Evolutionary conservation across 2,113 vertebrate species (phyloP).

Genomic region (Callorhinus ursinus): DNA sequence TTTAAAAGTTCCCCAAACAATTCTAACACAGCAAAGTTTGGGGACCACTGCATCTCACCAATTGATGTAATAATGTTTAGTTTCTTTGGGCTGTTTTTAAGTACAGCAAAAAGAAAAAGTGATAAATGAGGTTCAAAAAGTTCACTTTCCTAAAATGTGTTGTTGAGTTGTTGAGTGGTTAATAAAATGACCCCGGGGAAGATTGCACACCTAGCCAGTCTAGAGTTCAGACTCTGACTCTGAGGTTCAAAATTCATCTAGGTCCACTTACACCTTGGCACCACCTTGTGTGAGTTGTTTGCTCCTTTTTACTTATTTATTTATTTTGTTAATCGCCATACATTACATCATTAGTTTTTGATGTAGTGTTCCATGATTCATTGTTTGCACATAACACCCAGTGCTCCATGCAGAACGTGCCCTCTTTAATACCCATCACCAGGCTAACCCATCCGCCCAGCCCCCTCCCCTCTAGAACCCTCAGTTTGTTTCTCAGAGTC

Average conservation of each 20-base stretch:
- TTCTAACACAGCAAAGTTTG: neutral
- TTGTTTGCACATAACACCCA: no score
- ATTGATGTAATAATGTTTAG: neutral
- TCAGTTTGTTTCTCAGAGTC: no score
- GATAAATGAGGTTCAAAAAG: neutral
- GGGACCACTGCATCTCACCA: neutral
- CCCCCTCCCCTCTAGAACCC: no score
- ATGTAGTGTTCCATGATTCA: no score
- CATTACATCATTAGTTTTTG: no score
- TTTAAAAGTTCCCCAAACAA: neutral
- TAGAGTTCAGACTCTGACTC: neutral
- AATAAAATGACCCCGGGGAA: neutral
- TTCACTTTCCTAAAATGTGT: neutral
- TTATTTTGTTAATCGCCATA: no score
- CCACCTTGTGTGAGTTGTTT: neutral
- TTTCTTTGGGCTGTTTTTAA: neutral
- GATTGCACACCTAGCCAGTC: neutral
- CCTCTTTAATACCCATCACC: no score
- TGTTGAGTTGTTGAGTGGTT: neutral
- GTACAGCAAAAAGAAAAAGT: neutral
- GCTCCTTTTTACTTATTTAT: neutral
- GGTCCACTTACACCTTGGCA: accelerated
- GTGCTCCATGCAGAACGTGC: no score
- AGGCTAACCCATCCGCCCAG: no score
- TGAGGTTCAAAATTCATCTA: neutral